phyloP scores from a whole-genome alignment of 2,797 vertebrate genomes.

The Sebastolobus altivelis region DNA sequence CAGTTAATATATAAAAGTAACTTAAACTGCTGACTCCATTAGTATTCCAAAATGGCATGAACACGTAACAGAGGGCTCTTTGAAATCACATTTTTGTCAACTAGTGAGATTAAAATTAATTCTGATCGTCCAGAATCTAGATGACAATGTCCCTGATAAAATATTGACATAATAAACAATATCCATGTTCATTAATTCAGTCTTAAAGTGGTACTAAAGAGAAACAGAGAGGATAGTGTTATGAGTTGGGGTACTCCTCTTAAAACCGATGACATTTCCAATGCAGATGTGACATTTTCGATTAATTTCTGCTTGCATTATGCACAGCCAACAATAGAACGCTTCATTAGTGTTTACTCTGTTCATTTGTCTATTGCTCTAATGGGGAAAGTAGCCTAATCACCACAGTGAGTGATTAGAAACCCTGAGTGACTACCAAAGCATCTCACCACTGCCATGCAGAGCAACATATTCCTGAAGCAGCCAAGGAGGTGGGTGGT shows the following conservation, averaged over 20 bases:
- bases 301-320: constrained; percentile 25
- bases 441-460: constrained; percentile 21
- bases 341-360: constrained; percentile 18
- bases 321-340: constrained; percentile 18
- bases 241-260: neutral
- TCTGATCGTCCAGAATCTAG: neutral
- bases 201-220: neutral
- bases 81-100: neutral
- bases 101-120: neutral
- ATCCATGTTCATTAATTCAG: neutral
- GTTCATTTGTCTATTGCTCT: constrained; percentile 19
- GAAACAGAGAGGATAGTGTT: neutral
- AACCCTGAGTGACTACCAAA: constrained; percentile 22
- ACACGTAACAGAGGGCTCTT: neutral
- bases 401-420: constrained; percentile 20
- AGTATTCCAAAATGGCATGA: neutral
- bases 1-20: neutral
- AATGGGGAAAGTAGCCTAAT: constrained; percentile 1
- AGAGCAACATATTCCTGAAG: constrained; percentile 47
- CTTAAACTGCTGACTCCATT: neutral
- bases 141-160: constrained; percentile 7
- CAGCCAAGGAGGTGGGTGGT: constrained; percentile 70
- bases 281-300: constrained; percentile 66
- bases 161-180: neutral
- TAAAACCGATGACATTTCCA: constrained; percentile 53